Conservation (phyloP, 2,888 invertebrate genomes). For the Diplolepis rosae region DNA sequence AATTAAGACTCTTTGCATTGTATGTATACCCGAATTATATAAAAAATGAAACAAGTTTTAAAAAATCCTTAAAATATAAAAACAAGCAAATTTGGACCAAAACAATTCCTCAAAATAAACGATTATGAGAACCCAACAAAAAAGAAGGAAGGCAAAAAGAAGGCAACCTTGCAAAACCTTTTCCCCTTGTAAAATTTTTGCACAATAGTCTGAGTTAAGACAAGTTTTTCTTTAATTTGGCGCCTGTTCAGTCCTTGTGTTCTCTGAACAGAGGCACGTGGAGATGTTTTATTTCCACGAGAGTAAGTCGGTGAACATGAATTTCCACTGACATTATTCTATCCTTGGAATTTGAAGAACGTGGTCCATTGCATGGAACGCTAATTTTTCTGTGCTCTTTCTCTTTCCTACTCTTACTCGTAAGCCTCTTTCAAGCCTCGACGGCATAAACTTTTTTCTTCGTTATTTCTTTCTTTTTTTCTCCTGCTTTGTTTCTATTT, state of each 20-base stretch:
- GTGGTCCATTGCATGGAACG: neutral
- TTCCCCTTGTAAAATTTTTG: too few species aligned
- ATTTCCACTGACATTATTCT: conserved; percentile 12
- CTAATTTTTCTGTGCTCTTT: conserved; percentile 10
- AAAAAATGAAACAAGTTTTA: too few species aligned
- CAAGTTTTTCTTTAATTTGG: too few species aligned
- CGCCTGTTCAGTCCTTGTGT: neutral
- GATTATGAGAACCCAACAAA: too few species aligned
- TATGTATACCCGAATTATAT: too few species aligned
- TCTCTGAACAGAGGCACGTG: neutral
- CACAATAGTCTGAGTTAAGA: too few species aligned
- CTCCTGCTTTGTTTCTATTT: neutral
- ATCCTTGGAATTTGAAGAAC: conserved; percentile 6
- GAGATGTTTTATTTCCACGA: neutral
- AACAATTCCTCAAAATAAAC: too few species aligned
- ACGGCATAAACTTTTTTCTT: neutral
- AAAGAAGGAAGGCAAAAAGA: too few species aligned
- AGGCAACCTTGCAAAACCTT: too few species aligned
- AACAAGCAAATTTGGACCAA: too few species aligned
- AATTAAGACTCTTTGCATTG: too few species aligned
- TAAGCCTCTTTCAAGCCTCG: neutral
- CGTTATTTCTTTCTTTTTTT: neutral
- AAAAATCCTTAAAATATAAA: too few species aligned
- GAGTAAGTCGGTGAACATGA: conserved; percentile 1
- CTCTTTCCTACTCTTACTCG: neutral